Percentiles rank a stretch among this genome's conserved stretches.
Conservation (phyloP, 2,113 vertebrate genomes). For the Poecile atricapillus region DNA sequence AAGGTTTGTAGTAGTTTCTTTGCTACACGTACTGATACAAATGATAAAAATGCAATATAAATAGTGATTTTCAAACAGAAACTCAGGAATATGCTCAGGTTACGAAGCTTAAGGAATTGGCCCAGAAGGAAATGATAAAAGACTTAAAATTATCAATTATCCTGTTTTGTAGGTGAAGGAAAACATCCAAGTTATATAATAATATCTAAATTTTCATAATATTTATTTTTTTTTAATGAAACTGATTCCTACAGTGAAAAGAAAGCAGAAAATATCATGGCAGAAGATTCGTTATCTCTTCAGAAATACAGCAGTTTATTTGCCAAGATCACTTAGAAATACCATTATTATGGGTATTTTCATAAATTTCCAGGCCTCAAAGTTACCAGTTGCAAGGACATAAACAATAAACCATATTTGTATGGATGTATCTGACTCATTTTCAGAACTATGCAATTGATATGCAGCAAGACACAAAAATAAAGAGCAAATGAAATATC, state of each 20-base stretch:
- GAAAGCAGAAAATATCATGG: neutral
- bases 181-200: neutral
- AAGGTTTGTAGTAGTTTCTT: slow-evolving; percentile 34
- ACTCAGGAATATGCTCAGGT: neutral
- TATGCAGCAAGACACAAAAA: neutral
- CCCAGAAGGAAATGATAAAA: neutral
- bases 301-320: slow-evolving; percentile 12
- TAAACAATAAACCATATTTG: neutral
- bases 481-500: neutral
- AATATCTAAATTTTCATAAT: neutral
- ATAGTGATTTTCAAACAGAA: slow-evolving; percentile 33
- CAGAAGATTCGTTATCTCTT: neutral
- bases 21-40: slow-evolving; percentile 48
- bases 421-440: neutral
- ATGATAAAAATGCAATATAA: slow-evolving; percentile 35
- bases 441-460: neutral
- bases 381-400: neutral
- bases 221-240: neutral
- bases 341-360: neutral
- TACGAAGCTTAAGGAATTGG: neutral
- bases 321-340: neutral
- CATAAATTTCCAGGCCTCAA: neutral
- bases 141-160: neutral
- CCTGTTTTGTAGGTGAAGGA: neutral
- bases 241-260: neutral